Percentiles rank a stretch among this genome's conserved stretches.
phyloP scores from a whole-genome alignment of 2,113 vertebrate genomes.

The Cyprinus carpio region DNA sequence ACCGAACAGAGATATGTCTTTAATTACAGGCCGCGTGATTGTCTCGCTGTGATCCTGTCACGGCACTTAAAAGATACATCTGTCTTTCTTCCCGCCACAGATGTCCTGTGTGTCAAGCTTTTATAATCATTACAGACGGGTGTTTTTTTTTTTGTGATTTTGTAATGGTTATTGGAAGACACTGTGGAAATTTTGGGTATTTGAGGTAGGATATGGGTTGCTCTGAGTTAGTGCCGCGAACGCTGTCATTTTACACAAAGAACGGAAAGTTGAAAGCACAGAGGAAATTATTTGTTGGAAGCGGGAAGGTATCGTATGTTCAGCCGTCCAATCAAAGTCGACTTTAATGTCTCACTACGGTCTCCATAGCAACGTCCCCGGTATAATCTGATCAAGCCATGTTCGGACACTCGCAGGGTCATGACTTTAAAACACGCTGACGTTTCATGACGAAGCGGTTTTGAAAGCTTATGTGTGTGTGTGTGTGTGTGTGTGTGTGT shows the following conservation, averaged over 20 bases:
- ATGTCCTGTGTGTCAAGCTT: slow-evolving; percentile 6
- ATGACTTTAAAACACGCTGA: slow-evolving; percentile 4
- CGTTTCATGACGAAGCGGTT: not conserved
- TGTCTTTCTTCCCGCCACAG: slow-evolving; percentile 49
- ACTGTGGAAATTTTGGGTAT: not conserved
- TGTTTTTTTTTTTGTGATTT: no score
- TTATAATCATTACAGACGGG: slow-evolving; percentile 12
- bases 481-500: not conserved
- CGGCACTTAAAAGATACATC: slow-evolving; percentile 63
- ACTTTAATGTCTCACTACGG: not conserved
- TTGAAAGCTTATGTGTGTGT: not conserved
- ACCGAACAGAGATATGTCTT: slow-evolving; percentile 34
- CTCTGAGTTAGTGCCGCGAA: not conserved
- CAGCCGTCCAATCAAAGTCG: not conserved
- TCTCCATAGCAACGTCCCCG: slow-evolving; percentile 22
- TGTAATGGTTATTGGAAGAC: no score
- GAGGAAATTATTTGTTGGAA: not conserved
- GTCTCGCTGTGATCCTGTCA: slow-evolving; percentile 56
- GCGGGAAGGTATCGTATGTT: no score
- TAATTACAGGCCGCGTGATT: slow-evolving; percentile 35
- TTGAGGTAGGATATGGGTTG: not conserved
- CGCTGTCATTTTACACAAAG: slow-evolving; percentile 7
- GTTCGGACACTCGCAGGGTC: slow-evolving; percentile 13
- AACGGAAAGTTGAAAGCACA: slow-evolving; percentile 10
- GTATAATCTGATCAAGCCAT: slow-evolving; percentile 11